Conservation (phyloP, 2,113 vertebrate genomes). For the Turnix velox region DNA sequence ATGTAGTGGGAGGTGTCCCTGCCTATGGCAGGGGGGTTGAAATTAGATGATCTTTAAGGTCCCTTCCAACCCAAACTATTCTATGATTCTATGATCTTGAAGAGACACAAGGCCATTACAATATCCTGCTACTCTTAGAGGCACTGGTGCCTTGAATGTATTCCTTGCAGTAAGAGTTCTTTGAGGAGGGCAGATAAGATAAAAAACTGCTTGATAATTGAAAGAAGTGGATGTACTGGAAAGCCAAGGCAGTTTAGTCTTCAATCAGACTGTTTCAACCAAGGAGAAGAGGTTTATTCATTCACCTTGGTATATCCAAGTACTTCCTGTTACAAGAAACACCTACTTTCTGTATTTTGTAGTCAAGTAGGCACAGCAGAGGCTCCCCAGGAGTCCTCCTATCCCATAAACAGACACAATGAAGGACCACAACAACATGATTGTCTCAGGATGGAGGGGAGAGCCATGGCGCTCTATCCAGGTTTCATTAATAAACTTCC, state of each 20-base stretch:
- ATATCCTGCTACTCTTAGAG: background rate
- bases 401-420: conserved; percentile 76
- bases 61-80: no score
- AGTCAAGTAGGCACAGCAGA: conserved; percentile 74
- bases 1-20: no score
- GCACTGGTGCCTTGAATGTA: background rate
- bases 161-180: background rate
- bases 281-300: background rate
- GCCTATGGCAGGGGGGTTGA: no score
- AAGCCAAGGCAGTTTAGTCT: background rate
- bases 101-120: background rate
- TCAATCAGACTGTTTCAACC: background rate
- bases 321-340: background rate
- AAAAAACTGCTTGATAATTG: background rate
- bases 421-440: conserved; percentile 78
- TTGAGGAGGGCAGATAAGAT: background rate
- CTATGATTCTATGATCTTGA: no score
- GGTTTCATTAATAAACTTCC: conserved; percentile 84
- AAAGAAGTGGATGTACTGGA: background rate
- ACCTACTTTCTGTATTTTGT: conserved; percentile 77
- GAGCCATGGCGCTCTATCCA: conserved; percentile 69
- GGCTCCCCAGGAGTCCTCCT: conserved; percentile 73
- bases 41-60: no score
- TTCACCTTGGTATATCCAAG: background rate
- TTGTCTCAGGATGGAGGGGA: conserved; percentile 59